Percentiles rank a stretch among this genome's conserved stretches.
phyloP scores from a whole-genome alignment of 2,888 invertebrate genomes.

The Phanerotoma sp. region DNA sequence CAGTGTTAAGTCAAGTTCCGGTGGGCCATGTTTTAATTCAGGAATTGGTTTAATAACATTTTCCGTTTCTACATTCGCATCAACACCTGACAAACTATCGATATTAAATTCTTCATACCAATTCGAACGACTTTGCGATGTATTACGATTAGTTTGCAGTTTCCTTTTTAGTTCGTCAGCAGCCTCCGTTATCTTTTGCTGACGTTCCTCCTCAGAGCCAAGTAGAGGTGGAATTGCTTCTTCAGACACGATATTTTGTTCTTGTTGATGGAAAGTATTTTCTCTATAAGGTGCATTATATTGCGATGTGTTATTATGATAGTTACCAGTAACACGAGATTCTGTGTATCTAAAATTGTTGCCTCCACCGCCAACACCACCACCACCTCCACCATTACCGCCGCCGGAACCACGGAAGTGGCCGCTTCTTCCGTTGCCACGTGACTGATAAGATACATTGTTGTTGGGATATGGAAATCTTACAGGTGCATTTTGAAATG shows the following conservation, averaged over 20 bases:
- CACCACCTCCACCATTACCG: neutral
- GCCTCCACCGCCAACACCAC: neutral
- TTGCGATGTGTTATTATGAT: slow-evolving; percentile 6
- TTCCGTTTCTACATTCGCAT: slow-evolving; percentile 17
- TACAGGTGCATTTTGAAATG: neutral
- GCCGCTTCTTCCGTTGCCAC: neutral
- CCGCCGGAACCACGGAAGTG: neutral
- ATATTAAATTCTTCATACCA: slow-evolving; percentile 37
- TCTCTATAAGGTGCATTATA: slow-evolving; percentile 23
- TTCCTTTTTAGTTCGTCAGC: slow-evolving; percentile 50
- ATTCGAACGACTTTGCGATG: slow-evolving; percentile 34
- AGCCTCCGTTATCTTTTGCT: slow-evolving; percentile 49
- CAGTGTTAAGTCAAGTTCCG: slow-evolving; percentile 44
- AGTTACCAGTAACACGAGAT: slow-evolving; percentile 2
- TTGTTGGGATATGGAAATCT: neutral
- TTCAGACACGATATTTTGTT: neutral
- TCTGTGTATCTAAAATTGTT: slow-evolving; percentile 1
- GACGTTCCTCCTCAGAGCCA: slow-evolving; percentile 53
- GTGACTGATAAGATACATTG: neutral
- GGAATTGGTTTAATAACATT: slow-evolving; percentile 36
- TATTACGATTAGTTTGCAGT: slow-evolving; percentile 40
- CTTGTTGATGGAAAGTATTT: slow-evolving; percentile 10
- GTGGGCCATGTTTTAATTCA: slow-evolving; percentile 43
- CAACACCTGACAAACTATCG: slow-evolving; percentile 2
- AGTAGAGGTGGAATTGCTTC: slow-evolving; percentile 37